Conservation (phyloP, 53 echinoderm and acorn worm genomes). For the Echinarachnius parma region DNA sequence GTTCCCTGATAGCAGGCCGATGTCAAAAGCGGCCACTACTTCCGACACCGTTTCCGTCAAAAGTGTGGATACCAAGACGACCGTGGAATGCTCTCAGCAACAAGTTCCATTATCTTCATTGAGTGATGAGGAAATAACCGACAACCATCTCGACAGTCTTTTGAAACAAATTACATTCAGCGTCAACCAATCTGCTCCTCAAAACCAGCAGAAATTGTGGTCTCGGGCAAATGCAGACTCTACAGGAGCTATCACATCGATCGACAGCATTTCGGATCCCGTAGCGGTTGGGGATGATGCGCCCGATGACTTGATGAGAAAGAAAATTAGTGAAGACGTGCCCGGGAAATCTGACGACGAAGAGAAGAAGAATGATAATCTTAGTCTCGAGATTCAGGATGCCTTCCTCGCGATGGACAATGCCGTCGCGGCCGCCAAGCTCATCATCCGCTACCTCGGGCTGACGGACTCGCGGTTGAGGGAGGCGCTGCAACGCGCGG, state of each 20-base stretch:
- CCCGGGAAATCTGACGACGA: not conserved
- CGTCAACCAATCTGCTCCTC: not conserved
- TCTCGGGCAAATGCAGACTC: too few species aligned
- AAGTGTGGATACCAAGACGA: not conserved
- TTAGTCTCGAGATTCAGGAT: not conserved
- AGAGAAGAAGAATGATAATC: not conserved
- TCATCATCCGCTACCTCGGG: constrained; percentile 41
- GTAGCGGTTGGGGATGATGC: not conserved
- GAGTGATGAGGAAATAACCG: not conserved
- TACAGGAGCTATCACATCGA: too few species aligned
- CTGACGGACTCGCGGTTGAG: constrained; percentile 25
- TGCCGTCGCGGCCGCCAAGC: constrained; percentile 27
- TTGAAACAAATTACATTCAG: not conserved
- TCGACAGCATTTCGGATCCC: too few species aligned
- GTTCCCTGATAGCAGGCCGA: too few species aligned
- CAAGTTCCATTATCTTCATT: not conserved
- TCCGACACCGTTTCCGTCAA: too few species aligned
- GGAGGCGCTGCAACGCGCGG: constrained; percentile 16
- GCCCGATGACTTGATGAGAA: too few species aligned
- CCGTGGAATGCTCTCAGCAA: not conserved
- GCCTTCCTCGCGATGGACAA: constrained; percentile 36
- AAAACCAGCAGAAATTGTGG: too few species aligned
- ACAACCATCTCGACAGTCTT: not conserved
- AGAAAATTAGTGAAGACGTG: not conserved
- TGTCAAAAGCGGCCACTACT: too few species aligned